Evolutionary conservation across 2,888 invertebrate species (phyloP).

Genomic region (Coenonympha arcania): DNA sequence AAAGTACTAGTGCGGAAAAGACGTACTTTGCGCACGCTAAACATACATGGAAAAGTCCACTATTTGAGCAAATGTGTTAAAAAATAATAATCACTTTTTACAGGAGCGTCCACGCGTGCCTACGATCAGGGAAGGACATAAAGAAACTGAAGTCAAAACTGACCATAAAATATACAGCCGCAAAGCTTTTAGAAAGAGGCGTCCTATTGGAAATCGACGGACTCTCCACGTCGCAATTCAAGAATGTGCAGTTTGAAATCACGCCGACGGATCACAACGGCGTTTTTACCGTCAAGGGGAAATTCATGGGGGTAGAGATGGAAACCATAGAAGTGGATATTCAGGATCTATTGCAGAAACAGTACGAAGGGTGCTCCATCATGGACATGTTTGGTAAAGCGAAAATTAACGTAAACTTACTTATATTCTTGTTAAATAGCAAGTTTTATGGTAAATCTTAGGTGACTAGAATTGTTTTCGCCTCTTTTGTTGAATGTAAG

Average conservation of each 20-base stretch:
- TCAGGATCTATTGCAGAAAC: conserved; percentile 81
- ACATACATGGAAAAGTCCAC: too few species aligned
- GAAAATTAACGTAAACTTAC: conserved; percentile 83
- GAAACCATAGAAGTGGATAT: conserved; percentile 81
- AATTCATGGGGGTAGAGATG: conserved; percentile 84
- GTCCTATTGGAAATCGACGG: conserved; percentile 81
- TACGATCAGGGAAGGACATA: conserved; percentile 64
- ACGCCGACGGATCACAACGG: conserved; percentile 78
- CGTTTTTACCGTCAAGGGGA: conserved; percentile 79
- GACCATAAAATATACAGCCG: conserved; percentile 78
- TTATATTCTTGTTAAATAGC: conserved; percentile 81
- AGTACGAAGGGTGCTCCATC: conserved; percentile 83
- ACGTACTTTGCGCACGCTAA: too few species aligned
- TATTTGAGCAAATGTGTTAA: too few species aligned
- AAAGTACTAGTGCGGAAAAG: too few species aligned
- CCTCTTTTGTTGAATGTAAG: too few species aligned
- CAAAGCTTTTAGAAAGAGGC: conserved; percentile 80
- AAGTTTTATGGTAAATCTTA: conserved; percentile 80
- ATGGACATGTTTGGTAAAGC: conserved; percentile 87
- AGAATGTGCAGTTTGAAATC: conserved; percentile 84
- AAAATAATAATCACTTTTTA: too few species aligned
- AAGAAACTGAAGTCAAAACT: conserved; percentile 75
- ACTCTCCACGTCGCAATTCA: conserved; percentile 78
- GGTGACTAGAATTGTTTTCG: background rate
- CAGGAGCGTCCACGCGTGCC: conserved; percentile 73